A percentile compares a stretch with the other conserved stretches of the same genome.
These are phyloP conservation scores for Amphipoea lucens DNA, from an alignment of 2,888 invertebrate species.

Conservation along the genomic window DNA sequence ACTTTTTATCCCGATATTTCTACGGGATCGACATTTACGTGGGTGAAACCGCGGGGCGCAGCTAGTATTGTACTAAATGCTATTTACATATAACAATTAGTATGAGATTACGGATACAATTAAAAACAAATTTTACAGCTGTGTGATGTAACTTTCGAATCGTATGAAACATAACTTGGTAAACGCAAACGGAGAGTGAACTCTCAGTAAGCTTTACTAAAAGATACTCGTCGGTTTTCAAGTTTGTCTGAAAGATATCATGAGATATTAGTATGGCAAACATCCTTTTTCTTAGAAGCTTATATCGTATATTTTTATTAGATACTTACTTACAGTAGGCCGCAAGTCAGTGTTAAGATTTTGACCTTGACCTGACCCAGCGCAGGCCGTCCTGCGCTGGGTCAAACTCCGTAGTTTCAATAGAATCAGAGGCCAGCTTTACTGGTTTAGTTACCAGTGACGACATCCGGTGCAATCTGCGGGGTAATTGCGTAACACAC, in stretches of 20 bases:
- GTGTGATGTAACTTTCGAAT: background rate
- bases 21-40: too few relatives aligned
- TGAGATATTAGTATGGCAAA: background rate
- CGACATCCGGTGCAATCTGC: background rate
- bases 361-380: background rate
- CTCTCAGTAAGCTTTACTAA: background rate
- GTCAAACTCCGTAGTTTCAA: background rate
- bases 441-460: background rate
- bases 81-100: too few relatives aligned
- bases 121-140: background rate
- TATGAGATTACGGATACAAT: background rate
- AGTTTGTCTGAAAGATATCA: background rate
- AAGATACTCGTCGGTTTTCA: constrained; percentile 1
- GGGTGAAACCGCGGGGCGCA: too few relatives aligned
- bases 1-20: too few relatives aligned
- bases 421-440: background rate
- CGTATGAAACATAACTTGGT: background rate
- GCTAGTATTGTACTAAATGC: too few relatives aligned
- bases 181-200: background rate
- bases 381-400: too few relatives aligned
- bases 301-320: background rate
- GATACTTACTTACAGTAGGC: background rate
- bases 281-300: background rate
- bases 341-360: background rate
- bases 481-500: too few relatives aligned